Conservation (phyloP, 1,140 invertebrate species). For the Drosophila bipectinata region DNA sequence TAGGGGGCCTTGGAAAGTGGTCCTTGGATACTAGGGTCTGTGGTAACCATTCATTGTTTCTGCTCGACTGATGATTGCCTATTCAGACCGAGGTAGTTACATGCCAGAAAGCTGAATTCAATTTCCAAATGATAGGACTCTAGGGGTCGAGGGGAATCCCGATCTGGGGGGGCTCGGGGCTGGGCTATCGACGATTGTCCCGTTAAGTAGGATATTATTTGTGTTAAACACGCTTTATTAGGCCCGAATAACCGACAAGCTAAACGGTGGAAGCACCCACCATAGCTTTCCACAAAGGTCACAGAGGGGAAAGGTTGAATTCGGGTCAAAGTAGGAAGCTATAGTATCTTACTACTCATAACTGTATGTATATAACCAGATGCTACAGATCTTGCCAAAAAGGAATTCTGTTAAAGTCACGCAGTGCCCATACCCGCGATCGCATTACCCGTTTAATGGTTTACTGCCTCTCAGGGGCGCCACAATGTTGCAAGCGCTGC, state of each 20-base stretch:
- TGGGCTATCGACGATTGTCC: slow-evolving; percentile 17
- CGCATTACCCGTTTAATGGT: slow-evolving; percentile 58
- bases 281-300: no score
- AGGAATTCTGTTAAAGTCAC: slow-evolving; percentile 69
- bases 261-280: no score
- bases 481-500: slow-evolving; percentile 64
- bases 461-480: slow-evolving; percentile 41
- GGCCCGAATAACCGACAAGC: slow-evolving; percentile 20
- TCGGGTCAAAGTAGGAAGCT: no score
- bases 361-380: slow-evolving; percentile 6
- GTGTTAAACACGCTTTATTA: slow-evolving; percentile 40
- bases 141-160: slow-evolving; percentile 6
- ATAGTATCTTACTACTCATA: no score
- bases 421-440: slow-evolving; percentile 52
- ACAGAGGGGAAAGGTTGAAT: no score
- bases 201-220: slow-evolving; percentile 40
- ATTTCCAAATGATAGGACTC: not conserved
- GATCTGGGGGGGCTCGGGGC: no score
- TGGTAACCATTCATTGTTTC: slow-evolving; percentile 50
- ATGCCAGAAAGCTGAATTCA: slow-evolving; percentile 25
- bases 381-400: slow-evolving; percentile 5
- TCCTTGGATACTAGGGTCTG: slow-evolving; percentile 24
- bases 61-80: slow-evolving; percentile 51
- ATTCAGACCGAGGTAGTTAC: slow-evolving; percentile 42
- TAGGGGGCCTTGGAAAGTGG: not conserved